Percentiles rank a stretch among this genome's conserved stretches.
phyloP scores from a whole-genome alignment of 2,888 invertebrate genomes.

The Sisyra nigra region DNA sequence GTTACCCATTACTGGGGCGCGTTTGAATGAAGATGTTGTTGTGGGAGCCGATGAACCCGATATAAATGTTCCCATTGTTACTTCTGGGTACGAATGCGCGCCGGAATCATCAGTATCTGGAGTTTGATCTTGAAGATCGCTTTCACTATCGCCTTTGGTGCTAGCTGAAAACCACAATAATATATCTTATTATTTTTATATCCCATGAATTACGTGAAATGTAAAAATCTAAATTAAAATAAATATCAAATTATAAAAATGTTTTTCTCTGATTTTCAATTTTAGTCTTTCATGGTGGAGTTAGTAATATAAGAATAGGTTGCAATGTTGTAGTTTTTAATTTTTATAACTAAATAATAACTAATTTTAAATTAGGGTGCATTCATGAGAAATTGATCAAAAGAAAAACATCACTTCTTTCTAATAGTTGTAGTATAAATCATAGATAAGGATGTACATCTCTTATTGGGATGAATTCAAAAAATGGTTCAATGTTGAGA shows the following conservation, averaged over 20 bases:
- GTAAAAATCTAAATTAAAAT: conserved; percentile 5
- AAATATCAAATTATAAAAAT: conserved; percentile 8
- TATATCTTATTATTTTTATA: no score
- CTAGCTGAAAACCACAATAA: conserved; percentile 29
- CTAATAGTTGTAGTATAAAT: no score
- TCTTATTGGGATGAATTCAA: no score
- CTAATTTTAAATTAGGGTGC: no score
- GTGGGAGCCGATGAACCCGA: conserved; percentile 18
- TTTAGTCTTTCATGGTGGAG: no score
- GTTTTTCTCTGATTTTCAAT: conserved; percentile 18
- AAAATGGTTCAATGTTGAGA: no score
- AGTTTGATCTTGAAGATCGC: conserved; percentile 49
- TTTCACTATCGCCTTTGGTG: conserved; percentile 46
- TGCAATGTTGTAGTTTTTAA: no score
- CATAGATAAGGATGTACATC: no score
- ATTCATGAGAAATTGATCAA: no score
- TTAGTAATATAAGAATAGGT: no score
- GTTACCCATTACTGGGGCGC: conserved; percentile 42
- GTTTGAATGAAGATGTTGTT: conserved; percentile 33
- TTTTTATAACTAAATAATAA: no score
- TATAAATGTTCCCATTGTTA: conserved; percentile 28
- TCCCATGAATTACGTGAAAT: conserved; percentile 28
- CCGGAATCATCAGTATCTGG: conserved; percentile 60
- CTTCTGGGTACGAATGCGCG: conserved; percentile 32
- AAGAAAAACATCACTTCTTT: no score